A percentile compares a stretch with the other conserved stretches of the same genome.
phyloP scores from a whole-genome alignment of 2,113 vertebrate species.

The Alligator sinensis region DNA sequence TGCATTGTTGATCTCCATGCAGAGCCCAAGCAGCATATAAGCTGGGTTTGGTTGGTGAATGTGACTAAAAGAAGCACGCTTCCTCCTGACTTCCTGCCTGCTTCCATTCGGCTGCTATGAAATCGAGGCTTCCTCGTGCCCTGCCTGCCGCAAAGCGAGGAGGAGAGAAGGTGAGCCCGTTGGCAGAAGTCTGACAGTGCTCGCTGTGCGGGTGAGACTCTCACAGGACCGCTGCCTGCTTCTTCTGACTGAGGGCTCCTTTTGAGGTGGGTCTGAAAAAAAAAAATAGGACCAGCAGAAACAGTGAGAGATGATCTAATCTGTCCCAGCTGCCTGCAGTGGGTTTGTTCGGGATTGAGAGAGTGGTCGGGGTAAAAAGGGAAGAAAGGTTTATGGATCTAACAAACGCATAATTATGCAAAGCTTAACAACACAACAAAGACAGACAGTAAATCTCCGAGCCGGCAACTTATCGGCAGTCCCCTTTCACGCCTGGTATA shows the following conservation, averaged over 20 bases:
- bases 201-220: background rate
- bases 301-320: too few species aligned
- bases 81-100: background rate
- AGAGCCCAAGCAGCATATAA: background rate
- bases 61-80: background rate
- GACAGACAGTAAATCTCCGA: too few species aligned
- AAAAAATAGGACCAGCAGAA: too few species aligned
- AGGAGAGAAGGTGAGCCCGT: background rate
- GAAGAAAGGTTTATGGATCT: too few species aligned
- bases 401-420: too few species aligned
- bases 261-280: background rate
- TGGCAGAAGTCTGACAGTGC: background rate
- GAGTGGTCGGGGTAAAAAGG: too few species aligned
- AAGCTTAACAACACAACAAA: too few species aligned
- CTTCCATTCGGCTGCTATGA: background rate
- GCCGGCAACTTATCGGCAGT: too few species aligned
- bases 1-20: background rate
- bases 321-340: too few species aligned
- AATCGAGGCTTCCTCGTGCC: background rate
- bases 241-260: background rate
- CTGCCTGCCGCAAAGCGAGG: background rate
- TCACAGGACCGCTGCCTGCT: background rate
- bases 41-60: background rate
- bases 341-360: too few species aligned
- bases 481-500: too few species aligned